Percentiles rank a stretch among this genome's conserved stretches.
Conservation (phyloP, 2,797 vertebrate species). For the Lepilemur septentrionalis region DNA sequence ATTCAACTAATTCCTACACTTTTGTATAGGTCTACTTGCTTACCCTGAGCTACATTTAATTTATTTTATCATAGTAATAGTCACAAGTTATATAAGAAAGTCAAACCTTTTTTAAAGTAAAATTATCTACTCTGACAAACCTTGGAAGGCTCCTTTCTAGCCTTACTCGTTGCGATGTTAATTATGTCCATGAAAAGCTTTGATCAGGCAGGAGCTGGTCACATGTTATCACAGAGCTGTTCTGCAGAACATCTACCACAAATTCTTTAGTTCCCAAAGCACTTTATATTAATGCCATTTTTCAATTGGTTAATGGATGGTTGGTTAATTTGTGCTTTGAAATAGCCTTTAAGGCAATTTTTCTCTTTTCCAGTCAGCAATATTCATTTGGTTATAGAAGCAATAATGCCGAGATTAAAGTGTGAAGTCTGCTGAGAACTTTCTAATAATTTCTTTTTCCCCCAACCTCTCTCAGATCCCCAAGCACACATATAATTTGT, state of each 20-base stretch:
- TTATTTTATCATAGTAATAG: background rate
- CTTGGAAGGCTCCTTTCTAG: background rate
- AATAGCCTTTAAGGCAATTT: background rate
- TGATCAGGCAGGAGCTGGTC: background rate
- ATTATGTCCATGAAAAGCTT: background rate
- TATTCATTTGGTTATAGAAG: background rate
- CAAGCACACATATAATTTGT: background rate
- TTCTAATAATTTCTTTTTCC: background rate
- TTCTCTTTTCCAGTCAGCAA: background rate
- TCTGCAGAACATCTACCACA: background rate
- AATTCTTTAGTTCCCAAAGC: background rate
- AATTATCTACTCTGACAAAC: background rate
- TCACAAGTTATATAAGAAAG: background rate
- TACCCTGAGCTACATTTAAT: background rate
- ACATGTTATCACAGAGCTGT: background rate
- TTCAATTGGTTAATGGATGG: background rate
- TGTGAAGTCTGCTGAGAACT: background rate
- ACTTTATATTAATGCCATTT: background rate
- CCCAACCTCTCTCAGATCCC: background rate
- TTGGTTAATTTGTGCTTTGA: background rate
- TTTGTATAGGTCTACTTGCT: background rate
- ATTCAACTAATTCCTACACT: background rate
- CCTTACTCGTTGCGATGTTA: background rate
- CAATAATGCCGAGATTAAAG: background rate
- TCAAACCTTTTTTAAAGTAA: background rate